Evolutionary conservation across 2,113 vertebrate species (phyloP).

Genomic region (Delphinus delphis): DNA sequence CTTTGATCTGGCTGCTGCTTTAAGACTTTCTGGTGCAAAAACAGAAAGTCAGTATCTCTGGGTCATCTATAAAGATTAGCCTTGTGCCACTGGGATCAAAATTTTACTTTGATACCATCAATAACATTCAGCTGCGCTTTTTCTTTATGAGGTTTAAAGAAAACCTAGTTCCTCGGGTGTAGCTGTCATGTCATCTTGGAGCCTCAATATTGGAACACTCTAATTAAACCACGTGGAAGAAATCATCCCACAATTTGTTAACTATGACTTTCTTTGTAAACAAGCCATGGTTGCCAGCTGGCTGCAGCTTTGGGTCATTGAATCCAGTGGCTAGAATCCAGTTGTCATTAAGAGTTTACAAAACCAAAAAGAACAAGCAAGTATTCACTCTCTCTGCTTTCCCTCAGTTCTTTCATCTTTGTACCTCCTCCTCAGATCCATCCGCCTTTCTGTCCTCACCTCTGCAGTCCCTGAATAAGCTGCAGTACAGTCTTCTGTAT

Average conservation of each 20-base stretch:
- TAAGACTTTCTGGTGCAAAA: neutral
- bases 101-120: neutral
- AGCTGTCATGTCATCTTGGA: neutral
- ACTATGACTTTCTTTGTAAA: neutral
- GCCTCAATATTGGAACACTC: neutral
- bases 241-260: neutral
- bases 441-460: neutral
- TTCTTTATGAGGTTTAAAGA: neutral
- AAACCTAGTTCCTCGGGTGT: neutral
- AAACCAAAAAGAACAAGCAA: neutral
- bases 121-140: neutral
- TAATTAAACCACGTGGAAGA: neutral
- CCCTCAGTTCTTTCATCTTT: neutral
- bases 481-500: neutral
- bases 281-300: neutral
- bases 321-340: neutral
- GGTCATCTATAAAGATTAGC: neutral
- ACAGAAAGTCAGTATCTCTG: neutral
- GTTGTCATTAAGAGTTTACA: neutral
- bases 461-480: neutral
- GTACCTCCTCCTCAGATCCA: neutral
- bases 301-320: neutral
- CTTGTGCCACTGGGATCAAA: neutral
- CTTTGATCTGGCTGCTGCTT: neutral
- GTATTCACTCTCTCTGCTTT: neutral